Evolutionary conservation across 2,797 vertebrate species (phyloP).

Genomic region (Galaxias olidus): DNA sequence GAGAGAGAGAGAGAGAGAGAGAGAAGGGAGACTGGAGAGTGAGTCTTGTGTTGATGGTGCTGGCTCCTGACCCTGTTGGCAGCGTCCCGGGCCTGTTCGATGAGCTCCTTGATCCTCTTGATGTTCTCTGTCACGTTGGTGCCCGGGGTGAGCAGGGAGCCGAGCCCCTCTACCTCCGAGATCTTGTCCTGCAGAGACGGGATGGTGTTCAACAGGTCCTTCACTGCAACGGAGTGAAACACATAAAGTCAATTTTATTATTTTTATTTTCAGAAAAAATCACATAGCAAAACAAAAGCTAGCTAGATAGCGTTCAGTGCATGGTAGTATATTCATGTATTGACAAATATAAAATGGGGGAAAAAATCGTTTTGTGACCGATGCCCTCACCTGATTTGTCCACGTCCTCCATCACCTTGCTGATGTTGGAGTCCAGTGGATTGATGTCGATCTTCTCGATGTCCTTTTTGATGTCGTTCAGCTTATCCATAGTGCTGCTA

Average conservation of each 20-base stretch:
- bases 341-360: neutral
- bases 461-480: conserved; percentile 80
- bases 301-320: too few species aligned
- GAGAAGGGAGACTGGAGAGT: neutral
- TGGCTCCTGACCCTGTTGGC: conserved; percentile 87
- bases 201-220: conserved; percentile 83
- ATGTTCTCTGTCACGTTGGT: conserved; percentile 89
- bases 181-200: conserved; percentile 82
- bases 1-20: neutral
- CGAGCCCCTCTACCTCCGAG: conserved; percentile 84
- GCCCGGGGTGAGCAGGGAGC: conserved; percentile 77
- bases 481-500: conserved; percentile 71
- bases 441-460: conserved; percentile 74
- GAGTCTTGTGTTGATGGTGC: neutral
- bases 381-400: conserved; percentile 77
- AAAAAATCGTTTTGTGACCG: neutral
- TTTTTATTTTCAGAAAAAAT: too few species aligned
- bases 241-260: too few species aligned
- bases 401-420: conserved; percentile 77
- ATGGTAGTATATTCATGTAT: too few species aligned
- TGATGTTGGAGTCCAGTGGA: conserved; percentile 66
- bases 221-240: conserved; percentile 72
- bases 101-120: conserved; percentile 90
- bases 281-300: too few species aligned
- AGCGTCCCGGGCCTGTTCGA: conserved; percentile 90